Conservation (phyloP, 2,797 vertebrate genomes). For the Acipenser oxyrinchus region DNA sequence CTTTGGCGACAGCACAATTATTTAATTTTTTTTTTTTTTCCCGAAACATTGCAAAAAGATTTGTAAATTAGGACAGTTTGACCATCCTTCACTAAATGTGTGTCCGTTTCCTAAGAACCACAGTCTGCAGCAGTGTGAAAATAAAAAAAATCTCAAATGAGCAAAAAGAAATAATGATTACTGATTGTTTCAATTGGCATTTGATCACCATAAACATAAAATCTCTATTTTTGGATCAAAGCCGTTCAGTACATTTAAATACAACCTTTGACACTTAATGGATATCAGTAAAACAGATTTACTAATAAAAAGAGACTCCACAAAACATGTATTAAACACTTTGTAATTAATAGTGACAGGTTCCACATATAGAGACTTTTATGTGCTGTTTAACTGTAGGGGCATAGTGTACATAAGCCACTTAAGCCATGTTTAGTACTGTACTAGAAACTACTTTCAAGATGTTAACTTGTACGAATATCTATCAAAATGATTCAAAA, state of each 20-base stretch:
- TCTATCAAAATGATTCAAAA: slow-evolving; percentile 3
- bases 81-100: no score
- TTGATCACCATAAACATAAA: background rate
- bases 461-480: slow-evolving; percentile 20
- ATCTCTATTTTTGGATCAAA: background rate
- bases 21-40: no score
- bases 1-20: no score
- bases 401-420: slow-evolving; percentile 25
- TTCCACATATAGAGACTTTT: slow-evolving; percentile 36
- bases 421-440: slow-evolving; percentile 26
- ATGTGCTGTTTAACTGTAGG: slow-evolving; percentile 3
- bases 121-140: no score
- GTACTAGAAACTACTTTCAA: slow-evolving; percentile 28
- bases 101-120: no score
- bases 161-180: no score
- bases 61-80: no score
- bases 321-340: slow-evolving; percentile 10
- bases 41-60: no score
- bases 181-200: background rate
- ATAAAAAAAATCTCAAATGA: no score
- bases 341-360: slow-evolving; percentile 32
- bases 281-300: slow-evolving; percentile 23
- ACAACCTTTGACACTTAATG: background rate
- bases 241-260: background rate
- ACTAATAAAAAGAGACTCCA: slow-evolving; percentile 21